Conservation (phyloP, 2,888 invertebrate species). For the Sicus ferrugineus region DNA sequence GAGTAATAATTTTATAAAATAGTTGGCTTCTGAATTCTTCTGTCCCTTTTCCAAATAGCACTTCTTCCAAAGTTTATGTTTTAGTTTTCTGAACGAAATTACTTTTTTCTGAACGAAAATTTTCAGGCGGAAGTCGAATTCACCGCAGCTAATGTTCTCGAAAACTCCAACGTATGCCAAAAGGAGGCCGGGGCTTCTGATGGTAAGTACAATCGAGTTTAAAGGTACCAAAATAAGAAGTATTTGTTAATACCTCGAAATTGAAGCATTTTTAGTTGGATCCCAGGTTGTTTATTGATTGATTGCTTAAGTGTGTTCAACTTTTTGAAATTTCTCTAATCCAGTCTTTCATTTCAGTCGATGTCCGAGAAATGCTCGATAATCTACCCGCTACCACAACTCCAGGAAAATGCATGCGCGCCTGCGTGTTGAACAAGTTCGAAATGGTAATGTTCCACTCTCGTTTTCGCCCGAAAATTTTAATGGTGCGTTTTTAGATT, state of each 20-base stretch:
- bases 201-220: slow-evolving; percentile 50
- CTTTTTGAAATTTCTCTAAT: not conserved
- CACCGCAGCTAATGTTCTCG: slow-evolving; percentile 48
- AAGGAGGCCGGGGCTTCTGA: slow-evolving; percentile 56
- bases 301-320: not conserved
- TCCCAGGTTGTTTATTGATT: not conserved
- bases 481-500: not conserved
- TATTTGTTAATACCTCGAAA: not conserved
- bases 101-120: not conserved
- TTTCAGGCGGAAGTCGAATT: slow-evolving; percentile 41
- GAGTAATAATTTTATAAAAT: too few species aligned
- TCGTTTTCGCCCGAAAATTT: not conserved
- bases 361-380: not conserved
- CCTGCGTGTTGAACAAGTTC: not conserved
- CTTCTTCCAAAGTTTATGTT: too few species aligned
- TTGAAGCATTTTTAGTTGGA: not conserved
- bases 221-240: not conserved
- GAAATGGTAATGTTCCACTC: not conserved
- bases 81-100: not conserved
- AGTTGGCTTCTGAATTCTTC: too few species aligned
- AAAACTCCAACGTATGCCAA: slow-evolving; percentile 52
- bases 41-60: too few species aligned
- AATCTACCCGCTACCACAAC: not conserved
- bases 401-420: not conserved
- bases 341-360: not conserved